A percentile compares a stretch with the other conserved stretches of the same genome.
phyloP scores from a whole-genome alignment of 2,797 vertebrate genomes.

The Enteromius argenteus region DNA sequence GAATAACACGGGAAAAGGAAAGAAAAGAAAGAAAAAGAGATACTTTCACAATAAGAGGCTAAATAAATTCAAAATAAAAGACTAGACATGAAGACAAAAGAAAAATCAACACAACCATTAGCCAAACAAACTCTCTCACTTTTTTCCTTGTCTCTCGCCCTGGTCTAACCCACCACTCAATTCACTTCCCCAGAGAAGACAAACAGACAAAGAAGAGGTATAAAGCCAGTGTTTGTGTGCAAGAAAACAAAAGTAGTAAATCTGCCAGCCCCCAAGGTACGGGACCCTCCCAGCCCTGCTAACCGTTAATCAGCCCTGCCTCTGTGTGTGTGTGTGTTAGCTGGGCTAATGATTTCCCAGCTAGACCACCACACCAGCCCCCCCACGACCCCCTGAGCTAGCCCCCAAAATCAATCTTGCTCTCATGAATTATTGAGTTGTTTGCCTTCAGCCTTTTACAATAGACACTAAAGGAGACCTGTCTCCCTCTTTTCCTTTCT shows the following conservation, averaged over 20 bases:
- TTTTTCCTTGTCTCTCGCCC: slow-evolving; percentile 23
- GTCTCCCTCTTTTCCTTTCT: slow-evolving; percentile 60
- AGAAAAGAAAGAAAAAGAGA: neutral
- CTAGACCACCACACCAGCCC: slow-evolving; percentile 58
- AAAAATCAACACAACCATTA: slow-evolving; percentile 4
- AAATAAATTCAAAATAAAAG: slow-evolving; percentile 17
- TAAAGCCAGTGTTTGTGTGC: slow-evolving; percentile 47
- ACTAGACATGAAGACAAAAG: slow-evolving; percentile 9
- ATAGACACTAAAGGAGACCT: slow-evolving; percentile 79
- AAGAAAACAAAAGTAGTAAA: slow-evolving; percentile 60
- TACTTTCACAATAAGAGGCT: neutral
- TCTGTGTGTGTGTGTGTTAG: slow-evolving; percentile 45
- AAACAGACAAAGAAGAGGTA: slow-evolving; percentile 51
- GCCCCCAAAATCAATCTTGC: slow-evolving; percentile 65
- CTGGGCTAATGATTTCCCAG: slow-evolving; percentile 62
- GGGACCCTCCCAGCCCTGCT: slow-evolving; percentile 41
- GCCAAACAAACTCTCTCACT: neutral
- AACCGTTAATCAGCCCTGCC: slow-evolving; percentile 56
- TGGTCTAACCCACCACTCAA: slow-evolving; percentile 39
- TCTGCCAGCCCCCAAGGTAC: slow-evolving; percentile 51
- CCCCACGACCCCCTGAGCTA: slow-evolving; percentile 57
- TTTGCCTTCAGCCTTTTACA: slow-evolving; percentile 86
- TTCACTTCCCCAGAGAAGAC: slow-evolving; percentile 48
- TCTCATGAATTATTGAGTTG: slow-evolving; percentile 93
- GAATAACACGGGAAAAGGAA: neutral